Evolutionary conservation across 2,113 vertebrate genomes (phyloP).

Genomic region (Centropus bengalensis): DNA sequence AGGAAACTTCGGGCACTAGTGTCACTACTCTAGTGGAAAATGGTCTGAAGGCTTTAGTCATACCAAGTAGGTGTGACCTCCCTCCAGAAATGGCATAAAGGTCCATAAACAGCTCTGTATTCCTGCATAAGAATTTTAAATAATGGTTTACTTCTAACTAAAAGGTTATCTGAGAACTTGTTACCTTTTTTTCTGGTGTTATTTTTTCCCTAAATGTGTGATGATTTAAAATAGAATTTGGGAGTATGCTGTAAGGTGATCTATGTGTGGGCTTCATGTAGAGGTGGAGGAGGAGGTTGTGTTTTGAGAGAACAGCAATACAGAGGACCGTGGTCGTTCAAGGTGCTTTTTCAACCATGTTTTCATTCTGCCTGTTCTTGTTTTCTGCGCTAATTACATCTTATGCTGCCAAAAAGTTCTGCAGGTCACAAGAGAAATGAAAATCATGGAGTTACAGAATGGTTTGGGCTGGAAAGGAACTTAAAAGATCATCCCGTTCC

Average conservation of each 20-base stretch:
- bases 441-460: no score
- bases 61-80: neutral
- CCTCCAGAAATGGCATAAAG: neutral
- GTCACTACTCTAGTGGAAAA: neutral
- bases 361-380: neutral
- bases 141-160: neutral
- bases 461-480: no score
- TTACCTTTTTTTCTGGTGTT: neutral
- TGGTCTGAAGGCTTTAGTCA: neutral
- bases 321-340: neutral
- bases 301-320: neutral
- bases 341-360: neutral
- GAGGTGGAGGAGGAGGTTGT: neutral
- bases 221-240: neutral
- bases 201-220: neutral
- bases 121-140: neutral
- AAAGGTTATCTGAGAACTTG: neutral
- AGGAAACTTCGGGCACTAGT: neutral
- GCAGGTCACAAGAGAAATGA: neutral
- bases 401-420: neutral
- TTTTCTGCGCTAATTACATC: neutral
- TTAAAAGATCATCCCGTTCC: no score
- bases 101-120: neutral
- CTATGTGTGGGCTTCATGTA: accelerated
- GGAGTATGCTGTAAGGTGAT: neutral